Conservation (phyloP, 2,888 invertebrate species). For the Mythimna ferrago region DNA sequence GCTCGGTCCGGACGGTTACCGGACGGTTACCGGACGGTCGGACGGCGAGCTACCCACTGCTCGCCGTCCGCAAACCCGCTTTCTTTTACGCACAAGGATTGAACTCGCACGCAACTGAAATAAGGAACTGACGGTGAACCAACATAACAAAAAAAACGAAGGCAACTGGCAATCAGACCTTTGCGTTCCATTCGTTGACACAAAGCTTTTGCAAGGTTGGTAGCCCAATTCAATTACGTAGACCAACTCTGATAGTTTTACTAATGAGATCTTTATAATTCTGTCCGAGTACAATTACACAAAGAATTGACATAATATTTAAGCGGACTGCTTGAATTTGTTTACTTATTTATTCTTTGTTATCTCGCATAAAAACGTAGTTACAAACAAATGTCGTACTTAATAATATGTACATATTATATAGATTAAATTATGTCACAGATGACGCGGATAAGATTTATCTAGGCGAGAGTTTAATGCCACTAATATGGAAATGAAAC, state of each 20-base stretch:
- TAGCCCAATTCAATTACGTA: slow-evolving; percentile 4
- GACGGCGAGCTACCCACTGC: too few relatives aligned
- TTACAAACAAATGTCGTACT: not conserved
- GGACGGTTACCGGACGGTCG: too few relatives aligned
- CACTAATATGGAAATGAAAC: not conserved
- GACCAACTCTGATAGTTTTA: slow-evolving; percentile 31
- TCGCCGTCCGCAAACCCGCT: too few relatives aligned
- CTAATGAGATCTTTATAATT: slow-evolving; percentile 47
- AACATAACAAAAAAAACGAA: not conserved
- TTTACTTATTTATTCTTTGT: slow-evolving; percentile 24
- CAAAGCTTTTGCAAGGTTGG: slow-evolving; percentile 13
- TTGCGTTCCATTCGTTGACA: not conserved
- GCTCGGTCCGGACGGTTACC: too few relatives aligned
- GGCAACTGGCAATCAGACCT: slow-evolving; percentile 5
- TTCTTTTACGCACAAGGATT: not conserved
- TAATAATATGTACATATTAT: too few relatives aligned
- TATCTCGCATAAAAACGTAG: not conserved
- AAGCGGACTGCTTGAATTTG: not conserved
- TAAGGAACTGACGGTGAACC: slow-evolving; percentile 1
- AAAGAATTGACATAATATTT: slow-evolving; percentile 32
- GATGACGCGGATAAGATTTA: not conserved
- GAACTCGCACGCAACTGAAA: not conserved
- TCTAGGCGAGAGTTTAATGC: not conserved
- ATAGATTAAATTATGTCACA: not conserved
- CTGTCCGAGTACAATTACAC: slow-evolving; percentile 14